These are phyloP conservation scores for Fragum fragum DNA, from an alignment of 2,888 invertebrate genomes.

Conservation along the genomic window DNA sequence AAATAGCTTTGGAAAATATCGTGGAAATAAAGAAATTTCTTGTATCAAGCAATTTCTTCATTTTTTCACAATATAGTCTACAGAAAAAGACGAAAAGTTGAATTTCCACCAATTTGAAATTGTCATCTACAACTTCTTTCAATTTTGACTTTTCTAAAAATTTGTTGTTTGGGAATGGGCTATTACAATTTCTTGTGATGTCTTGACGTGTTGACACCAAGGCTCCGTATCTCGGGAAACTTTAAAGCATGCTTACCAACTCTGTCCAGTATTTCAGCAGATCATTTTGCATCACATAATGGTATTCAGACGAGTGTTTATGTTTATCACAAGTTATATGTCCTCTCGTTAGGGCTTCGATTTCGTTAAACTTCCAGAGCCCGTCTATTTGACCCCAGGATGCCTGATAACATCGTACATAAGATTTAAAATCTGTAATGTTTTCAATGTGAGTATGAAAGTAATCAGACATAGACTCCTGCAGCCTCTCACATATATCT, in stretches of 20 bases:
- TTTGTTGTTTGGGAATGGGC: too few relatives aligned
- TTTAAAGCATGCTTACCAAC: background rate
- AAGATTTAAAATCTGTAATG: slow-evolving; percentile 23
- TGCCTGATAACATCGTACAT: slow-evolving; percentile 48
- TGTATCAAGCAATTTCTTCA: too few relatives aligned
- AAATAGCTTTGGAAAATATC: too few relatives aligned
- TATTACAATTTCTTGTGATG: too few relatives aligned
- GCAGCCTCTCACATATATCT: slow-evolving; percentile 30
- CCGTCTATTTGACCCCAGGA: slow-evolving; percentile 36
- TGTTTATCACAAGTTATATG: slow-evolving; percentile 19
- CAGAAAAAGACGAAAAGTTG: too few relatives aligned
- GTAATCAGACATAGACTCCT: slow-evolving; percentile 30
- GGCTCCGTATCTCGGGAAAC: too few relatives aligned
- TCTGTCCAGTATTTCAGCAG: background rate
- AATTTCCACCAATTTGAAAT: too few relatives aligned
- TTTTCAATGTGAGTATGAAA: slow-evolving; percentile 48
- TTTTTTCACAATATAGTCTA: too few relatives aligned
- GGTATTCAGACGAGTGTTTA: background rate
- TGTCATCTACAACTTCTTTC: too few relatives aligned
- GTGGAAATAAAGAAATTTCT: too few relatives aligned
- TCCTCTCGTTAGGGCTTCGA: background rate
- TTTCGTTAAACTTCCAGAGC: slow-evolving; percentile 16
- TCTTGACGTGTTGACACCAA: too few relatives aligned
- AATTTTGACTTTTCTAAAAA: too few relatives aligned
- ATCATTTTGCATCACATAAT: background rate